Evolutionary conservation across 1,140 invertebrate genomes (phyloP).

Genomic region (Oryctes rhinoceros): DNA sequence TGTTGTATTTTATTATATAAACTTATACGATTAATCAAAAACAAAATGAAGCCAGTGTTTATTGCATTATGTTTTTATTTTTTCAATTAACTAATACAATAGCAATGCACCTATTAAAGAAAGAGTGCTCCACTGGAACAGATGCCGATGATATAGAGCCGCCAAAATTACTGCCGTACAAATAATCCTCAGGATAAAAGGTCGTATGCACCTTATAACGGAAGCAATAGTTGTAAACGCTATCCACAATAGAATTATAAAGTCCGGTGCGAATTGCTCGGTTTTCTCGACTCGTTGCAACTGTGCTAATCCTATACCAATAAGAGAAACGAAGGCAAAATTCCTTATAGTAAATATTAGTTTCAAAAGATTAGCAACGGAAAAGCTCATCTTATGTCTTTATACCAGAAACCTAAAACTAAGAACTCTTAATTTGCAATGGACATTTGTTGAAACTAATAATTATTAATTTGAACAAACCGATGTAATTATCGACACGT

Average conservation of each 20-base stretch:
- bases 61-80: no score
- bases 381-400: background rate
- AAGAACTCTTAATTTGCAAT: background rate
- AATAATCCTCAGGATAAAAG: constrained; percentile 4
- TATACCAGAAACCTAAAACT: background rate
- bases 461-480: background rate
- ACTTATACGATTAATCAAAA: no score
- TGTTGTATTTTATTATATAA: no score
- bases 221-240: constrained; percentile 11
- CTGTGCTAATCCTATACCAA: background rate
- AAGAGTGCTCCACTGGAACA: constrained; percentile 11
- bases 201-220: background rate
- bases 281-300: constrained; percentile 6
- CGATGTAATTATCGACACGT: background rate
- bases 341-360: constrained; percentile 19
- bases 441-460: background rate
- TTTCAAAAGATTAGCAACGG: background rate
- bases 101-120: background rate
- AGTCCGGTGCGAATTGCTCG: background rate
- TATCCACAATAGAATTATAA: constrained; percentile 21
- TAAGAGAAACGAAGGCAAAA: background rate
- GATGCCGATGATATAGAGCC: background rate
- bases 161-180: background rate
- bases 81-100: background rate
- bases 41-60: no score